Evolutionary conservation across 2,113 vertebrate genomes (phyloP), one percentile per base, ranked within the genome.

Genomic region (Corythornis vintsioides): DNA sequence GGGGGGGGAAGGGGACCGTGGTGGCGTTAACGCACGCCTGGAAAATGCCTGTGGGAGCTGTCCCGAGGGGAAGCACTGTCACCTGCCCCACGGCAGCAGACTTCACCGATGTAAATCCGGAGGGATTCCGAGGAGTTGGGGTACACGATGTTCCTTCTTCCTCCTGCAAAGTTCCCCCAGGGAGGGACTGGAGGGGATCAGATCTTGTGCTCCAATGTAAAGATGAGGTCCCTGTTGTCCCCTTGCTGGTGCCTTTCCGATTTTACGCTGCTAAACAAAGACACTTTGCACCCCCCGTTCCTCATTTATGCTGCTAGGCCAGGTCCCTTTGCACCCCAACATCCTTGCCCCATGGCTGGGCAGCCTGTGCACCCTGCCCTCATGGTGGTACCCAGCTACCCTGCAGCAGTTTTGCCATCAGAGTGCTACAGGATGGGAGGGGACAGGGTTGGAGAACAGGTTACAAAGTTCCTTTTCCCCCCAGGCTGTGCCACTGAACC

Each of bases 21-120:
- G 7, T 83, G 87, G 80, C 72, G 10, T 86, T 88, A 57, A 50
- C 43, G 71, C 76, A 67, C 18, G 3, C 80, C 53, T 94, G 84
- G 92, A 95, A 94, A 90, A 90, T 92, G 80, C 84, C 60, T 75
- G 9, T 33, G 31, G 69, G 42, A 72, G 12, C n/a, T 67, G 53
- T 22, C 33, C 25, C 29, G 48, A 29, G n/a, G 38, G 33, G 33
- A 17, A 18, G 24, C 3, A 2, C 16, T 7, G 6, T 33, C 52
- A 45, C 26, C 38, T 29, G 31, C 53, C 65, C 25, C 55, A 55
- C 9, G 8, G 50, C 20, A 26, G 24, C 40, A 52, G 35, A 26
- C 17, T 52, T 52, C 11, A 4, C 14, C 2, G 0, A 1, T 60
- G 65, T 35, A 42, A 77, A 70, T 61, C 59, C 50, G 5, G 56